phyloP scores from a whole-genome alignment of 2,113 vertebrate genomes.

The Sebastes schlegelii region DNA sequence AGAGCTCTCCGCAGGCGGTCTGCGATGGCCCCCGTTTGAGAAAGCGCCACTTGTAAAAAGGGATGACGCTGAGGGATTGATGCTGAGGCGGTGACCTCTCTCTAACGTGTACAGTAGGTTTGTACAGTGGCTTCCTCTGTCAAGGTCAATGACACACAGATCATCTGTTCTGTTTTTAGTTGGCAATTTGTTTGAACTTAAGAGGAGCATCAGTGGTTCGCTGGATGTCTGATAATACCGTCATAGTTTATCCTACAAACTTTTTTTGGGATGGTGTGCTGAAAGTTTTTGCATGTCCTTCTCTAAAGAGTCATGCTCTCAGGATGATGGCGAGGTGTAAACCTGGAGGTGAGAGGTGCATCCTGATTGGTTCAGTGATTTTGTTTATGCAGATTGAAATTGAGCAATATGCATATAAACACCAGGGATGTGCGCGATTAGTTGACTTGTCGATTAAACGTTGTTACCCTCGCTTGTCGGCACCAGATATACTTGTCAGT shows the following conservation, averaged over 20 bases:
- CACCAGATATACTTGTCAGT: no score
- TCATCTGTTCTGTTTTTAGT: neutral
- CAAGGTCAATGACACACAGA: constrained; percentile 26
- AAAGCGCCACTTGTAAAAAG: neutral
- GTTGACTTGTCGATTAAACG: no score
- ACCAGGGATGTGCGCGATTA: no score
- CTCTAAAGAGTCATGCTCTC: neutral
- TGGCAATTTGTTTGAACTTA: constrained; percentile 20
- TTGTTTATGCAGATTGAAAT: neutral
- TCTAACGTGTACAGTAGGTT: constrained; percentile 14
- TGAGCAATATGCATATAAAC: neutral
- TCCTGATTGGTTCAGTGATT: neutral
- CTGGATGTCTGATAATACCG: neutral
- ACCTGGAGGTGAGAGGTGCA: neutral
- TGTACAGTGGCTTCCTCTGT: constrained; percentile 17
- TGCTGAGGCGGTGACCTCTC: constrained; percentile 16
- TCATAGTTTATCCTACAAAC: neutral
- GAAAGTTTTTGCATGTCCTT: neutral
- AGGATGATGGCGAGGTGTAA: neutral
- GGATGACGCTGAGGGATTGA: constrained; percentile 4
- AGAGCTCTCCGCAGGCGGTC: constrained; percentile 52
- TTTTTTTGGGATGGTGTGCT: neutral
- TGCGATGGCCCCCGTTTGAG: constrained; percentile 8
- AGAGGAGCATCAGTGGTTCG: neutral
- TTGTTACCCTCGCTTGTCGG: no score